Base-by-base conservation (phyloP, 1,140 invertebrate genomes). In the Scaptomyza montana region DNA sequence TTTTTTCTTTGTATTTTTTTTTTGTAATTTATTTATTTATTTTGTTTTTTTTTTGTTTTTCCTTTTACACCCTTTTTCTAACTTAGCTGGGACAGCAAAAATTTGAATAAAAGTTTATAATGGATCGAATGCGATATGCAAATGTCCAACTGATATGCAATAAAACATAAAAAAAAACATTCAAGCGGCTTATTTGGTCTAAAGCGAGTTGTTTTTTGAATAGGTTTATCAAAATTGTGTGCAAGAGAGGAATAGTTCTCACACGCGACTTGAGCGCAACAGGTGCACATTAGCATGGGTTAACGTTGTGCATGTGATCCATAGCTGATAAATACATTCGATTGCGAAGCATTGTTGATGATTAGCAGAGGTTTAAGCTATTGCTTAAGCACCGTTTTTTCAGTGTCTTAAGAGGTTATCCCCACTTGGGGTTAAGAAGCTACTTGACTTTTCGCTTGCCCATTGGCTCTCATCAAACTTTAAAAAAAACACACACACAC, bases 101-200 rank as follows among this genome's bases (percentile, higher is more conserved):
- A 86, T 87, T 89, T 86, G 51, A 86, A 86, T 89, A 82, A 86
- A 81, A 81, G 87, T 87, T 71, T 86, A 87, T 87, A 86, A 85
- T 85, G 65, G 47, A 49, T 16, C 39, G 59, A 45, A 72, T 55
- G 55, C 69, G 69, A 72, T 72, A 72, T 72, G 55, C 67, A 51
- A 75, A 74, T 64, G 65, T 36, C 51, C 33, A 55, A 36, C 33
- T 25, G 57, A 76, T 57, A 73, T 80, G 19, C 43, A 78, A 65
- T 56, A 68, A 73, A 43, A 43, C 4, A 5, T n/a, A 43, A 85
- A 59, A 10, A 41, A 12, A 85, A 62, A 51, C 63, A 57, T 67
- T 80, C 21, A 5, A 51, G 77, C 74, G 68, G 68, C 73, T 84
- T 60, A 72, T 82, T 69, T 69, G 60, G 66, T 74, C 55, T 77